Evolutionary conservation across 1,140 invertebrate genomes (phyloP).

Genomic region (Aphidius ervi): DNA sequence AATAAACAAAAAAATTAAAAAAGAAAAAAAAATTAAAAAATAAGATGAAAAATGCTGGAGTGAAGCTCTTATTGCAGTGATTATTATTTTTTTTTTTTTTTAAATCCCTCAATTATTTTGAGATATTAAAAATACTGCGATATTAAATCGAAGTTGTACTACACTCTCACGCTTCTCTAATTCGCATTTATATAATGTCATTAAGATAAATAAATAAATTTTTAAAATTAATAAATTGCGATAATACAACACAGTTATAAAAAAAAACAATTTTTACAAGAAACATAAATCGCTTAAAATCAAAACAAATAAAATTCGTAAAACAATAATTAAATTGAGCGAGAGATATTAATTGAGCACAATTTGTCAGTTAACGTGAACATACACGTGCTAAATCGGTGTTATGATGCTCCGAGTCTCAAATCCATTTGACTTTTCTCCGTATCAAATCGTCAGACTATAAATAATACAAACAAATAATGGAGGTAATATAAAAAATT

Average conservation of each 20-base stretch:
- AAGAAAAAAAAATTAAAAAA: slow-evolving; percentile 8
- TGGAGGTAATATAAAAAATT: slow-evolving; percentile 1
- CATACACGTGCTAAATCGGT: slow-evolving; percentile 10
- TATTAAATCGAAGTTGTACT: neutral
- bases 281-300: neutral
- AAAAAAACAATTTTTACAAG: neutral
- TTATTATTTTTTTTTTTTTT: neutral
- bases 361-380: slow-evolving; percentile 2
- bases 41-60: neutral
- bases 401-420: slow-evolving; percentile 17
- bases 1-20: neutral
- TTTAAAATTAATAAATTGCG: neutral
- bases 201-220: neutral
- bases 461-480: neutral
- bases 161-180: slow-evolving; percentile 2
- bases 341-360: slow-evolving; percentile 3
- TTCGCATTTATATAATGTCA: slow-evolving; percentile 8
- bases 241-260: neutral
- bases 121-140: neutral
- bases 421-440: slow-evolving; percentile 10
- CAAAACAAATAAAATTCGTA: neutral
- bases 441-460: neutral
- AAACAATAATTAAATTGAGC: no score
- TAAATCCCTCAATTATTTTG: neutral
- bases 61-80: neutral